Evolutionary conservation across 2,797 vertebrate species (phyloP), one percentile per base, ranked within the genome.

Genomic region (Acridotheres tristis): DNA sequence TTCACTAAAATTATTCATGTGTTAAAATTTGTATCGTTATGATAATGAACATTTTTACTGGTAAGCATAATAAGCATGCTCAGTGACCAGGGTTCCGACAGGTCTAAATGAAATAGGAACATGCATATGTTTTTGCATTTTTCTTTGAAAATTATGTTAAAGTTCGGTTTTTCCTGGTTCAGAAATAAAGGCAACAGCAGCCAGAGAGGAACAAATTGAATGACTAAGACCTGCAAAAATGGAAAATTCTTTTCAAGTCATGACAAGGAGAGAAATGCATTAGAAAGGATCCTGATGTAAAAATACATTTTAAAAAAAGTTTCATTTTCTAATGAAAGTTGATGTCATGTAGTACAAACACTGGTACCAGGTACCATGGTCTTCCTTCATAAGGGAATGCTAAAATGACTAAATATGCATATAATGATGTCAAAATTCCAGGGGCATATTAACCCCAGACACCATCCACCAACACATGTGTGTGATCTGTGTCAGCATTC

Each of bases 341-440:
- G 17, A 14, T 62, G 3, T 10, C 5, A 22, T 47, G 25, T 19
- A n/a, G 4, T 20, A 17, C 11, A 77, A 80, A 47, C 9, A 21
- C 3, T 16, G 4, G 26, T 13, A 32, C 8, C 12, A 43, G 2
- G 2, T 45, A 30, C 45, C 29, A 36, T 11, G 4, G 5, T n/a
- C 25, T 88, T 79, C 11, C 47, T 20, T 89, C 57, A 34, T 8
- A 26, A 50, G 36, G 25, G 58, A 34, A 50, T 16, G 30, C 5
- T 79, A 34, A 67, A 83, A 83, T 62, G 21, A 65, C 27, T 66
- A 34, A 88, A 65, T 42, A n/a, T 20, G 23, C 2, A 22, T 5
- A 7, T 43, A 38, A 38, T 53, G 14, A 26, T 62, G 38, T 26
- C 42, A 72, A 65, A 81, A 84, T 65, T 68, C 40, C 47, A 38